These are phyloP conservation scores for Cassiopea xamachana DNA, from an alignment of 30 jellyfish, hydroid and myxozoan genomes.

Conservation along the genomic window DNA sequence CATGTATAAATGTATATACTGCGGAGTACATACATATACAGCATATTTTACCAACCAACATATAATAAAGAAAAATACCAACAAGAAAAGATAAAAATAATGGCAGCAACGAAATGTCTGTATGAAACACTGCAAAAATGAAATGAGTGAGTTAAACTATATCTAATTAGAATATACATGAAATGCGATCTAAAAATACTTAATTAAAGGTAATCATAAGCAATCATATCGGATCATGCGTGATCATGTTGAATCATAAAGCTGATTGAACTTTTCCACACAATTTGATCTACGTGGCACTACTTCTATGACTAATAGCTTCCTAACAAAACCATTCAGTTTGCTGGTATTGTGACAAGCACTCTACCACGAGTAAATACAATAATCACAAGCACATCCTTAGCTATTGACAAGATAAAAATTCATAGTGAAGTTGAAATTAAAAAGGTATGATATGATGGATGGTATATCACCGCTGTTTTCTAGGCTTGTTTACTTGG, in stretches of 20 bases:
- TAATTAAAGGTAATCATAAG: background rate
- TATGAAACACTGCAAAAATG: too few relatives aligned
- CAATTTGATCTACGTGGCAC: background rate
- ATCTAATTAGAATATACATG: background rate
- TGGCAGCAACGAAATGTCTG: too few relatives aligned
- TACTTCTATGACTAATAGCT: background rate
- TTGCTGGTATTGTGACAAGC: background rate
- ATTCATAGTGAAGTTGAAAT: too few relatives aligned
- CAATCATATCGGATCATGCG: background rate
- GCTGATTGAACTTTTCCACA: background rate
- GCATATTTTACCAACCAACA: too few relatives aligned
- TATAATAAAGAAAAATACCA: too few relatives aligned
- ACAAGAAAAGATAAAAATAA: too few relatives aligned
- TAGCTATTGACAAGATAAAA: background rate
- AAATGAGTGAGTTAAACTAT: background rate
- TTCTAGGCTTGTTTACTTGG: slow-evolving; percentile 60
- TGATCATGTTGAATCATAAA: background rate
- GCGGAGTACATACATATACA: too few relatives aligned
- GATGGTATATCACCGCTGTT: slow-evolving; percentile 19
- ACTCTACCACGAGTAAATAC: background rate
- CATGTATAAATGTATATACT: too few relatives aligned
- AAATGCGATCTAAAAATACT: background rate
- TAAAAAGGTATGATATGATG: too few relatives aligned
- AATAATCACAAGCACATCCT: background rate
- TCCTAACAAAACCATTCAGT: background rate